These are phyloP conservation scores for Pteruthius melanotis DNA, from an alignment of 2,113 vertebrate species.

Conservation along the genomic window DNA sequence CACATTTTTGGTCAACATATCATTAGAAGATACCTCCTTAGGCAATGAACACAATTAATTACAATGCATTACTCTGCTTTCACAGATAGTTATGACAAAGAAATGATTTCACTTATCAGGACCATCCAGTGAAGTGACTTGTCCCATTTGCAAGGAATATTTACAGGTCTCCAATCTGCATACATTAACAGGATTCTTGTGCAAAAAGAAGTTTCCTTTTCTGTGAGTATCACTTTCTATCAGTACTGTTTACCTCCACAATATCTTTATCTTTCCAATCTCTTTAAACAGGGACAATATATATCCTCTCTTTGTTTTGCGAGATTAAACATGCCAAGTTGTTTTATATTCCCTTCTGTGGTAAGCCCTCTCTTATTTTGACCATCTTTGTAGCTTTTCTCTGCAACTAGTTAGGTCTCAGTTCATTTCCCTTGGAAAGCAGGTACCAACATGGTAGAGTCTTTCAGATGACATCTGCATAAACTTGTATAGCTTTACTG, in stretches of 20 bases:
- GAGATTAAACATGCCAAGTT: constrained; percentile 4
- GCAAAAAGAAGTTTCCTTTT: not conserved
- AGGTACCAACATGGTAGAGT: not conserved
- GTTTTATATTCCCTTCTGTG: not conserved
- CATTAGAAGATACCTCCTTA: not conserved
- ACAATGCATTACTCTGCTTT: not conserved
- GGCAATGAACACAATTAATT: not conserved
- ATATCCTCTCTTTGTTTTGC: not conserved
- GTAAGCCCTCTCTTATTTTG: not conserved
- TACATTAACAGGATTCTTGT: not conserved
- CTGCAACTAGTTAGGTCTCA: not conserved
- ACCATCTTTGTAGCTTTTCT: not conserved
- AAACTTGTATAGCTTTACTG: not conserved
- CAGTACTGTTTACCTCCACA: not conserved
- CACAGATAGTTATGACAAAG: not conserved
- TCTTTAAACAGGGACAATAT: not conserved
- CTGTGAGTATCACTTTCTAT: not conserved
- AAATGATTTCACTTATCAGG: not conserved
- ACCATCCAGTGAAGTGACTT: not conserved
- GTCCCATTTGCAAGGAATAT: not conserved
- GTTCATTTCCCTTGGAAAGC: not conserved
- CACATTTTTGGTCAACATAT: not conserved
- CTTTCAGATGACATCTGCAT: not conserved
- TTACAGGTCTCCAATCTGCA: not conserved
- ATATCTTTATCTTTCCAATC: not conserved